Conservation (phyloP, 92 coral and sea anemone species). For the Nematostella vectensis region DNA sequence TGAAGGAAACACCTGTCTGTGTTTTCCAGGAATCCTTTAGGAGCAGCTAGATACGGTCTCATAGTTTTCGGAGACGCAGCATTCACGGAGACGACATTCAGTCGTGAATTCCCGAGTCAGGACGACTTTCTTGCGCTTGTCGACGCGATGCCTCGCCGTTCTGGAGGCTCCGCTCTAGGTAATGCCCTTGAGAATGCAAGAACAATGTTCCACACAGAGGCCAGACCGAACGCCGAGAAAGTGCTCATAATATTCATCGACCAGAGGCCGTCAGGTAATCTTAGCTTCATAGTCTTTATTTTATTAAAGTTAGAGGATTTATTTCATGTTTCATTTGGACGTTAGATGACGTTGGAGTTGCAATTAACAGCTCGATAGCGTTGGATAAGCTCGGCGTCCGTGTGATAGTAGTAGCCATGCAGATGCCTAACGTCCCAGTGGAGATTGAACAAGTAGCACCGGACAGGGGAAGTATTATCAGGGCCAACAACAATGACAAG, state of each 20-base stretch:
- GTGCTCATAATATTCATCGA: conserved; percentile 68
- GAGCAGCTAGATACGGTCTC: conserved; percentile 45
- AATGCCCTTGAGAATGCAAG: conserved; percentile 53
- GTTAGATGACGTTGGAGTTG: conserved; percentile 22
- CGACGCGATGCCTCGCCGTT: conserved; percentile 33
- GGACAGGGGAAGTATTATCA: conserved; percentile 38
- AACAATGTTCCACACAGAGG: conserved; percentile 35
- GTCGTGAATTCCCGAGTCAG: conserved; percentile 34
- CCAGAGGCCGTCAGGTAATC: conserved; percentile 30
- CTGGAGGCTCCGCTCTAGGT: conserved; percentile 46
- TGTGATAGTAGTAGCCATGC: conserved; percentile 44
- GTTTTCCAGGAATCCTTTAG: conserved; percentile 15
- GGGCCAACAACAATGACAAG: conserved; percentile 22
- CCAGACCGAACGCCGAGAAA: conserved; percentile 58
- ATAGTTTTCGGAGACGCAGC: conserved; percentile 35
- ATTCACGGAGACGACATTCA: conserved; percentile 25
- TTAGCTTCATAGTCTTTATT: neutral
- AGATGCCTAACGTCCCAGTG: conserved; percentile 38
- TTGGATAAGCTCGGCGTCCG: conserved; percentile 41
- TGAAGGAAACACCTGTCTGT: too few species aligned
- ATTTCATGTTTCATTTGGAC: neutral
- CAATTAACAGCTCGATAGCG: conserved; percentile 17
- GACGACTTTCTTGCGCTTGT: conserved; percentile 35
- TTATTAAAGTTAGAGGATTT: neutral
- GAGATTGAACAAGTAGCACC: conserved; percentile 31